phyloP scores from a whole-genome alignment of 2,888 invertebrate genomes.

The Apamea monoglypha region DNA sequence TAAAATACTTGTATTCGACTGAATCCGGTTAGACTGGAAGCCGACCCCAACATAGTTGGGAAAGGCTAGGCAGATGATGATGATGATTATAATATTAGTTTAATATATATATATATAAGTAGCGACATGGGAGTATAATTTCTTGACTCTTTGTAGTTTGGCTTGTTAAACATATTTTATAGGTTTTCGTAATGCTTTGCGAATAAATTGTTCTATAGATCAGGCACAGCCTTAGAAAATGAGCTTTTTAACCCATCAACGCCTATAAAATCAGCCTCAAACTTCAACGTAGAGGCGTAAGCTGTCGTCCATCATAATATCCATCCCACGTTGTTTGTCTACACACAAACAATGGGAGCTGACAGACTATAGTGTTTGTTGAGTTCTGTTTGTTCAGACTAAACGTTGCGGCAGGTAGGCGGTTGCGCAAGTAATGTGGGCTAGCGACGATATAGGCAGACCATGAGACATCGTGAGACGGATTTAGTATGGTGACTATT shows the following conservation, averaged over 20 bases:
- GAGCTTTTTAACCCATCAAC: background rate
- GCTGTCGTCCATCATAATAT: slow-evolving; percentile 31
- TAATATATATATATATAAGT: too few species aligned
- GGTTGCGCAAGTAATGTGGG: slow-evolving; percentile 40
- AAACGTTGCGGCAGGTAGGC: slow-evolving; percentile 70
- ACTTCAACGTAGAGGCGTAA: slow-evolving; percentile 31
- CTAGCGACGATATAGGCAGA: slow-evolving; percentile 17
- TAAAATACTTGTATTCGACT: too few species aligned
- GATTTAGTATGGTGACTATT: background rate
- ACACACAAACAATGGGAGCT: slow-evolving; percentile 83
- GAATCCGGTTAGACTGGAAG: too few species aligned
- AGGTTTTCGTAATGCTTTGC: background rate
- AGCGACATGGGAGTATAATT: background rate
- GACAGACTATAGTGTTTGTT: slow-evolving; percentile 79
- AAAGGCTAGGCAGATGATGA: too few species aligned
- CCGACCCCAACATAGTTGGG: too few species aligned
- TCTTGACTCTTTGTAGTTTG: background rate
- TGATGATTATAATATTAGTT: too few species aligned
- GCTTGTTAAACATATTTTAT: background rate
- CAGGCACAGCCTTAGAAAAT: background rate
- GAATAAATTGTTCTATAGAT: background rate
- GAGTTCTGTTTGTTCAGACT: slow-evolving; percentile 77
- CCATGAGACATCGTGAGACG: background rate
- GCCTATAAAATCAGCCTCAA: slow-evolving; percentile 14
- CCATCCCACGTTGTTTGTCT: slow-evolving; percentile 54